These are phyloP conservation scores for Trachelus tabidus DNA, from an alignment of 2,888 invertebrate species.

Conservation along the genomic window DNA sequence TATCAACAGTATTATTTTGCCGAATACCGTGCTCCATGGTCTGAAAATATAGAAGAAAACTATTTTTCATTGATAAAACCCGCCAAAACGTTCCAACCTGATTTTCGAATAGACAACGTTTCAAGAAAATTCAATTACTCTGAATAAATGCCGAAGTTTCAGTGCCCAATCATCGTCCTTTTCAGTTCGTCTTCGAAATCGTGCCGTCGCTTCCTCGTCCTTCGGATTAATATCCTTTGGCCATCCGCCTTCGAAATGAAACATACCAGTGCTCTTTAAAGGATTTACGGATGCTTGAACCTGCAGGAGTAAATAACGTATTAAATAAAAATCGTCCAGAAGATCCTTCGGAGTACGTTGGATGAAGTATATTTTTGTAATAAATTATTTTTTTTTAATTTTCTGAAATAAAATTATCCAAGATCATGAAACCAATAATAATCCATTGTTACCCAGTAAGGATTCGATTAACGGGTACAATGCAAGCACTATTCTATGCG, in stretches of 20 bases:
- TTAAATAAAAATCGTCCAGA: too few relatives aligned
- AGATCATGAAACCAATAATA: too few relatives aligned
- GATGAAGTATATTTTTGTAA: too few relatives aligned
- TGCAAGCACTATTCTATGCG: too few relatives aligned
- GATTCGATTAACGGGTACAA: too few relatives aligned
- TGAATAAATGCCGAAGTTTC: conserved; percentile 61
- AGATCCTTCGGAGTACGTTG: too few relatives aligned
- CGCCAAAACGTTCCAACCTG: too few relatives aligned
- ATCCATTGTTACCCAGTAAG: too few relatives aligned
- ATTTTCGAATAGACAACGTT: not conserved
- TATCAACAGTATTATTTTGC: conserved; percentile 92
- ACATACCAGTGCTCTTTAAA: conserved; percentile 75
- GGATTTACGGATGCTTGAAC: conserved; percentile 69
- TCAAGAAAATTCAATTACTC: not conserved
- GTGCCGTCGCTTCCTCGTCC: conserved; percentile 80
- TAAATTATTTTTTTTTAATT: too few relatives aligned
- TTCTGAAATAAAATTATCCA: too few relatives aligned
- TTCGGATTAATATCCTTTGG: conserved; percentile 89
- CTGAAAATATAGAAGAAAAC: conserved; percentile 63
- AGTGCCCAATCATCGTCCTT: conserved; percentile 78
- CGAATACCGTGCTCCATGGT: conserved; percentile 88
- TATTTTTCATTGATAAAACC: too few relatives aligned
- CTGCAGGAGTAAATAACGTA: not conserved
- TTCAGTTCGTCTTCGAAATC: conserved; percentile 78
- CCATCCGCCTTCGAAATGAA: conserved; percentile 95